Evolutionary conservation across 2,888 invertebrate species (phyloP).

Genomic region (Heteropelma amictum): DNA sequence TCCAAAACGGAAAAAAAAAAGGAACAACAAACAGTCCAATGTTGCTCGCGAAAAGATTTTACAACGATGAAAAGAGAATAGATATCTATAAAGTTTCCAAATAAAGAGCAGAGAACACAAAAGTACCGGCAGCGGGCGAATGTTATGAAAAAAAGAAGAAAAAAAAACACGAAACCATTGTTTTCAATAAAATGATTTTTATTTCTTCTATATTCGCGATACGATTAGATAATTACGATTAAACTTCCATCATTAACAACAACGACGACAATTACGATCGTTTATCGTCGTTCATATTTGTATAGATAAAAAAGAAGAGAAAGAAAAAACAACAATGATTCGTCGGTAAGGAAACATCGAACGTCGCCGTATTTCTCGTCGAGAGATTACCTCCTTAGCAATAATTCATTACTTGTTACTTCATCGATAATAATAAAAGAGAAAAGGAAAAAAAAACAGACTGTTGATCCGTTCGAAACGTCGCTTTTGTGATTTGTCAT

Average conservation of each 20-base stretch:
- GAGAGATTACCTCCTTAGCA: conserved; percentile 39
- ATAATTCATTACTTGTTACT: conserved; percentile 52
- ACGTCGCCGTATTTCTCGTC: conserved; percentile 11
- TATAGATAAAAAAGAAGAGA: conserved; percentile 21
- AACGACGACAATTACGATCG: conserved; percentile 38
- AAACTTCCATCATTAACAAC: conserved; percentile 48
- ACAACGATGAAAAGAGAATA: conserved; percentile 68
- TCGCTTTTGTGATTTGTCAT: conserved; percentile 25
- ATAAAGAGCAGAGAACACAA: no score
- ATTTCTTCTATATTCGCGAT: conserved; percentile 69
- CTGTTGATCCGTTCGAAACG: conserved; percentile 46
- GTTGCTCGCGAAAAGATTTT: conserved; percentile 26
- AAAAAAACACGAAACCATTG: conserved; percentile 40
- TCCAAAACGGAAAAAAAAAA: neutral
- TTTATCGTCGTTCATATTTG: conserved; percentile 45
- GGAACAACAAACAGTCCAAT: neutral
- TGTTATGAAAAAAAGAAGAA: conserved; percentile 55
- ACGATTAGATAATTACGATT: conserved; percentile 41
- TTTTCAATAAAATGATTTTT: conserved; percentile 74
- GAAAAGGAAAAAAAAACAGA: conserved; percentile 42
- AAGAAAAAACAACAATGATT: conserved; percentile 1
- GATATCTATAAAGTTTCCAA: conserved; percentile 69
- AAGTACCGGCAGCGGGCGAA: no score
- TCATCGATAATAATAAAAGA: no score
- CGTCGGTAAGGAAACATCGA: conserved; percentile 10